Conservation (phyloP, 2,888 invertebrate genomes). For the Saturnia japonica region DNA sequence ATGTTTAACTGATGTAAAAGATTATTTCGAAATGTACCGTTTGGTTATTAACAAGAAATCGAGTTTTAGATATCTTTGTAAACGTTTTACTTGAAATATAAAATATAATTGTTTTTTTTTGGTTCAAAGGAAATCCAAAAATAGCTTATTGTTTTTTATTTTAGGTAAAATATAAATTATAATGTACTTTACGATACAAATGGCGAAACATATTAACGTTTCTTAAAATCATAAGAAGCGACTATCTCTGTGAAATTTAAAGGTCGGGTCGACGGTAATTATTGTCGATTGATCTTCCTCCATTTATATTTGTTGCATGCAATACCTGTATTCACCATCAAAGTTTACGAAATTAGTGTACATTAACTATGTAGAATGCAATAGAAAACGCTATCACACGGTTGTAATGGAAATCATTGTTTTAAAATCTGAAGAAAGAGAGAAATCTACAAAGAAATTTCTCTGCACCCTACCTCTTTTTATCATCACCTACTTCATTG, state of each 20-base stretch:
- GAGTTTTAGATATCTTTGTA: not conserved
- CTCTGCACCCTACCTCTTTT: too few species aligned
- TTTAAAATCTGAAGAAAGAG: too few species aligned
- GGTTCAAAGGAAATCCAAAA: not conserved
- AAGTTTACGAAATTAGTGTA: not conserved
- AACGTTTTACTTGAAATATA: not conserved
- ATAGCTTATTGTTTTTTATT: not conserved
- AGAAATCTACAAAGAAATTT: too few species aligned
- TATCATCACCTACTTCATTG: not conserved
- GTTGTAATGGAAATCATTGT: too few species aligned
- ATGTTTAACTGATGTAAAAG: slow-evolving; percentile 6
- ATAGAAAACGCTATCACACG: too few species aligned
- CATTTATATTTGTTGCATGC: not conserved
- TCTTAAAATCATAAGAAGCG: not conserved
- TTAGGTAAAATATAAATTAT: not conserved
- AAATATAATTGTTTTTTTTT: not conserved
- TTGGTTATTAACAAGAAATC: slow-evolving; percentile 5
- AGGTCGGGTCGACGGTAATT: not conserved
- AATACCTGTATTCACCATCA: too few species aligned
- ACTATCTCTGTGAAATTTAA: not conserved
- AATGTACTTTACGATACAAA: not conserved
- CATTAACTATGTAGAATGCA: not conserved
- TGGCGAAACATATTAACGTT: not conserved
- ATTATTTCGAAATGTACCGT: not conserved
- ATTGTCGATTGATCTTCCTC: not conserved